Percentiles rank a stretch among this genome's conserved stretches.
Conservation (phyloP, 2,888 invertebrate species). For the Dyspetes luteomarginatus region DNA sequence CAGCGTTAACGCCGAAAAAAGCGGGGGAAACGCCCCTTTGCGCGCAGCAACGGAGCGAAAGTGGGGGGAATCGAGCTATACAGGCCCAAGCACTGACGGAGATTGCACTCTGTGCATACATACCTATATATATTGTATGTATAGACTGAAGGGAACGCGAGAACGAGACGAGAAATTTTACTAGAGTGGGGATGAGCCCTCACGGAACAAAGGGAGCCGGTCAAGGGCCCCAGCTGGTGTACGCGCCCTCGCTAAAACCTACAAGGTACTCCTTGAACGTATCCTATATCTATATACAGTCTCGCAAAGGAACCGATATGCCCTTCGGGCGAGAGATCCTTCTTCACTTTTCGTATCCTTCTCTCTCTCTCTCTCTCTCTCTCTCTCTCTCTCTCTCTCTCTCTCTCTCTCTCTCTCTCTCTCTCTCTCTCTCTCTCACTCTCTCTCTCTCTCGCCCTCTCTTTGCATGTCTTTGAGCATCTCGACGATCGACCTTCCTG, state of each 20-base stretch:
- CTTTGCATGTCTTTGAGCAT: background rate
- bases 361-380: background rate
- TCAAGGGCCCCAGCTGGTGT: constrained; percentile 59
- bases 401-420: background rate
- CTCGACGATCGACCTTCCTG: constrained; percentile 49
- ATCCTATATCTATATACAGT: background rate
- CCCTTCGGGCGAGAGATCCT: constrained; percentile 14
- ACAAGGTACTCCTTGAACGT: background rate
- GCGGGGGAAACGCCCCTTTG: too few relatives aligned
- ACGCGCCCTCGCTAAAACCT: constrained; percentile 36
- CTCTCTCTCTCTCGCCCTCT: background rate
- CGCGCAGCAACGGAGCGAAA: too few relatives aligned
- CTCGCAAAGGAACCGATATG: constrained; percentile 39
- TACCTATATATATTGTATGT: background rate
- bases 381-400: background rate
- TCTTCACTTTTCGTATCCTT: constrained; percentile 15
- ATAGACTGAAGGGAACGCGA: constrained; percentile 14
- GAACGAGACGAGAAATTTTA: constrained; percentile 48
- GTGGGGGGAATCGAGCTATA: too few relatives aligned
- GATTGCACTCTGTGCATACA: too few relatives aligned
- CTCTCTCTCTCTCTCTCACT: background rate
- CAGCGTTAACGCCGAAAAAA: too few relatives aligned
- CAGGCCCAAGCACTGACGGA: too few relatives aligned
- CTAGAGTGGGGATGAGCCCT: constrained; percentile 29
- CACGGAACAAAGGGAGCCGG: constrained; percentile 63